Evolutionary conservation across 2,797 vertebrate species (phyloP), one percentile per base, ranked within the genome.

Genomic region (Microcaecilia unicolor): DNA sequence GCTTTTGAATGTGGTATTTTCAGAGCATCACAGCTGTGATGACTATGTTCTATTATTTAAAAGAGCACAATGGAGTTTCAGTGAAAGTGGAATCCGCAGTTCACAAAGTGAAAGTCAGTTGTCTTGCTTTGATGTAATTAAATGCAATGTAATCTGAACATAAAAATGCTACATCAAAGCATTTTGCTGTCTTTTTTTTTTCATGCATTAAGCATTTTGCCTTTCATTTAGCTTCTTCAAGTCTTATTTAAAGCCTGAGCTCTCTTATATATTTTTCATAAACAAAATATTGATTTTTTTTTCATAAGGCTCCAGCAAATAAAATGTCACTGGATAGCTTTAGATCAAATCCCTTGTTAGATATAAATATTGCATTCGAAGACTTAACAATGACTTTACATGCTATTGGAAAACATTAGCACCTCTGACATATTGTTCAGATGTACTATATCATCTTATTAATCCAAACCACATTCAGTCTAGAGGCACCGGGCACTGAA

Each of bases 211-310:
- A 45, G 24, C 12, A 37, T 41, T 40, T 40, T 14, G 10, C 34
- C 28, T 34, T 57, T 25, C 4, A 15, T 4, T 26, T 10, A 39
- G 28, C 23, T 44, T 34, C 37, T 22, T 24, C 15, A 18, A 12
- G 25, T 17, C 26, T 34, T 42, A 10, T 24, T 47, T 38, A 34
- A 64, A 55, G 50, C 19, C 6, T 32, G 44, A 32, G 18, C 15
- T 4, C 1, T 44, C 39, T 60, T 51, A 16, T n/a, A n/a, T n/a
- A 10, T 37, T 63, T 59, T 67, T 67, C 35, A 54, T 50, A 48
- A 48, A 48, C 15, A 10, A 51, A 34, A 28, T 51, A 25, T 21
- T 43, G 59, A 52, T 54, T 50, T 48, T n/a, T n/a, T 16, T 18
- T 17, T 3, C 29, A 55, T 51, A 71, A 1, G 35, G 22, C 25